Base-by-base conservation (phyloP, 2,888 invertebrate genomes). In the Trichopoda pennipes region DNA sequence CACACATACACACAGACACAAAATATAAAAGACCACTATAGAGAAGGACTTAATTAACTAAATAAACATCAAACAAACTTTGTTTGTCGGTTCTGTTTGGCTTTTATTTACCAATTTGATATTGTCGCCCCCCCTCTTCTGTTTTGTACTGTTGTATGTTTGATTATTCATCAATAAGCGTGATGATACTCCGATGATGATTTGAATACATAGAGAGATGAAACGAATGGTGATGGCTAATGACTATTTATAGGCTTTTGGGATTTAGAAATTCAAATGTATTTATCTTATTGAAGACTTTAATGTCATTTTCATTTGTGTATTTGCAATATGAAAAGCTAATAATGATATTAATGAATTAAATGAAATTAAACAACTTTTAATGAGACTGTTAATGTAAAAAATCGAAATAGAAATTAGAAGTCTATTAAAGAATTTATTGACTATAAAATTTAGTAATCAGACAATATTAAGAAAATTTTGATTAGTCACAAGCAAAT, bases 251-350 rank as follows among this genome's bases (percentile, higher is more conserved):
- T 75, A 64, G 66, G 55, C 47, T 14, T 64, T 80, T 80, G 53
- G 21, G 58, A 66, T 64, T 44, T 38, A 42, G 60, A 12, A 72
- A 75, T 75, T 72, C 47, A 76, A 72, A 72, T 44, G 63, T 69
- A 73, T 81, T 77, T 68, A 81, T 77, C 49, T 61, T 47, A 44
- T 73, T 58, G 76, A 81, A 56, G 68, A 68, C 66, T 60, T 72
- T 44, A 35, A n/a, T n/a, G n/a, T n/a, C n/a, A n/a, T n/a, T n/a
- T n/a, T n/a, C n/a, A n/a, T n/a, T n/a, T n/a, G n/a, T n/a, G n/a
- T n/a, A n/a, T n/a, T n/a, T n/a, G n/a, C n/a, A n/a, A n/a, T n/a
- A n/a, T n/a, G n/a, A n/a, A n/a, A n/a, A n/a, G n/a, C n/a, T n/a
- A n/a, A n/a, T n/a, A n/a, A n/a, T n/a, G n/a, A n/a, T n/a, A n/a